These are phyloP conservation scores for Agapornis canus DNA, from an alignment of 2,797 vertebrate genomes.

Conservation along the genomic window DNA sequence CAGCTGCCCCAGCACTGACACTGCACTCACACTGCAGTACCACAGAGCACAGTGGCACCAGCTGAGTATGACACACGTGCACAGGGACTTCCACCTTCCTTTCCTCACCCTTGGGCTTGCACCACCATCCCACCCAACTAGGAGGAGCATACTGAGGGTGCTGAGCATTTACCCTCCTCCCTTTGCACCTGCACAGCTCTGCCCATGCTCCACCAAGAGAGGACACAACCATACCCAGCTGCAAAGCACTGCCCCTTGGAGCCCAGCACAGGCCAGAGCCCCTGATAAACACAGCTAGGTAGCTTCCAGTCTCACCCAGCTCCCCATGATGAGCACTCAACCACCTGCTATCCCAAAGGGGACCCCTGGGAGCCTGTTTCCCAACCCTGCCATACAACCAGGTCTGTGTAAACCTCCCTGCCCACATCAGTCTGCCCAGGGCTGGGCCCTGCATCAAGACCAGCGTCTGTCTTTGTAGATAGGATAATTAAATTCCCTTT, in stretches of 20 bases:
- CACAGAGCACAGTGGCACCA: background rate
- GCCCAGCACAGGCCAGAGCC: accelerated
- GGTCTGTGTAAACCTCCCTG: background rate
- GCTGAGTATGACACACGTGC: background rate
- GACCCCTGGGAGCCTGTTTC: background rate
- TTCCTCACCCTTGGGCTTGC: background rate
- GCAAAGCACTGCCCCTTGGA: accelerated
- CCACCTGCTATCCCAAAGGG: background rate
- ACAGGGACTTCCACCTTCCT: background rate
- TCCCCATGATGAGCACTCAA: accelerated
- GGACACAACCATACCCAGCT: accelerated
- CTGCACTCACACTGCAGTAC: background rate
- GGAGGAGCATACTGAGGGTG: background rate
- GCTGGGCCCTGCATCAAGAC: accelerated
- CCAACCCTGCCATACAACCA: background rate
- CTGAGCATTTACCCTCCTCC: background rate
- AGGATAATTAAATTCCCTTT: slow-evolving; percentile 39
- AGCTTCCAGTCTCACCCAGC: background rate
- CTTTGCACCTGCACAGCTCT: background rate
- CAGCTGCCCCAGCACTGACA: accelerated
- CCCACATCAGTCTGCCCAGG: background rate
- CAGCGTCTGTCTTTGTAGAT: background rate
- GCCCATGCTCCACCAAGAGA: background rate
- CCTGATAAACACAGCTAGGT: accelerated
- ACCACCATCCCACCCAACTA: background rate